Base-by-base conservation (phyloP, 30 jellyfish, hydroid and myxozoan species). In the Catostylus mosaicus region DNA sequence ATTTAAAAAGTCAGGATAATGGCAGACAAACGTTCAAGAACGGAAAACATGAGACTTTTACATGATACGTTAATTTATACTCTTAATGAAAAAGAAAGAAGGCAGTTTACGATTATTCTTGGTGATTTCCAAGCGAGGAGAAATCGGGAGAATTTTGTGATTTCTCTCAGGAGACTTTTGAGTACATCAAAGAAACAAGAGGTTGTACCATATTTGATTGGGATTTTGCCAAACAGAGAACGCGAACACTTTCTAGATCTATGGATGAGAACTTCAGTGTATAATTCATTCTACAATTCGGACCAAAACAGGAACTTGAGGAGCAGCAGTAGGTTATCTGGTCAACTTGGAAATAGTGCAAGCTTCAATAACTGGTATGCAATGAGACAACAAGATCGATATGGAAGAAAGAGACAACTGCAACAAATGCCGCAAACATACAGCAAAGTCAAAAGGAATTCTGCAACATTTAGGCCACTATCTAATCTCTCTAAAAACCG, bases 231-330 rank as follows among this genome's bases (percentile, higher is more conserved):
- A 1, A 18, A 3, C 78, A 75, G 87, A 38, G 96, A 86, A 24
- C 85, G 90, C 18, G 96, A 86, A 52, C 72, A 75, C 36, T 86
- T 86, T 72, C 74, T 86, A 12, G 63, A 86, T 6, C 56, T 86
- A 40, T 86, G 96, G 96, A 86, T 86, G 96, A 47, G 45, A 30
- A 86, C 96, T 8, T 86, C 96, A 36, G 36, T 47, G 35, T 86
- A 51, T 59, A 67, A 86, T 56, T 75, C 73, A 2, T 86, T 60
- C 26, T 86, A 86, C 37, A 54, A 32, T 4, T 20, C 37, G n/a
- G 54, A 51, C 35, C 68, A 48, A 31, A 80, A 43, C 29, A 65
- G 75, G 23, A 46, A 30, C 27, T 16, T 19, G 0, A 67, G 48
- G 63, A 9, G 36, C 24, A 35, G n/a, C n/a, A 80, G 52, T 18